A percentile compares a stretch with the other conserved stretches of the same genome.
These are phyloP conservation scores for Cuculus canorus DNA, from an alignment of 2,797 vertebrate species.

Conservation along the genomic window DNA sequence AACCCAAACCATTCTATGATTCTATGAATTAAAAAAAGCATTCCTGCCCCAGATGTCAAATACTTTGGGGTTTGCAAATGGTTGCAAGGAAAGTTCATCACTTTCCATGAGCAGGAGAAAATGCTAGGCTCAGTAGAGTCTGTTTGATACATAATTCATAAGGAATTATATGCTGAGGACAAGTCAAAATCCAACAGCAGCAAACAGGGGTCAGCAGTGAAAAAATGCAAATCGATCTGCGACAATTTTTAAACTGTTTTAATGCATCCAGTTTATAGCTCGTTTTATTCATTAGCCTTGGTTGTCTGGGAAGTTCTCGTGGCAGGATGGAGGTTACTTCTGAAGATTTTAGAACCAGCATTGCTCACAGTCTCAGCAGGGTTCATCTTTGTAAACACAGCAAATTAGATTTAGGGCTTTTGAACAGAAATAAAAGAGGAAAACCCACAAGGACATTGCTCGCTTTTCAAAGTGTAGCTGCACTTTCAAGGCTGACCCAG, in stretches of 20 bases:
- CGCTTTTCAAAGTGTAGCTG: constrained; percentile 45
- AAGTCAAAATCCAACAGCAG: background rate
- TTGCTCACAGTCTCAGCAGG: constrained; percentile 23
- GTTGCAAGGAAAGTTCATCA: background rate
- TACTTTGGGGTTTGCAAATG: background rate
- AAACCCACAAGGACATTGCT: constrained; percentile 49
- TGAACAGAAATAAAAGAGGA: constrained; percentile 45
- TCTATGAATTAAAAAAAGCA: background rate
- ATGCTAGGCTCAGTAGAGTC: background rate
- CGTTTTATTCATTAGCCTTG: background rate
- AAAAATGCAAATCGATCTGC: background rate
- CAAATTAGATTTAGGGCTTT: constrained; percentile 47
- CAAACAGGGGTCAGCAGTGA: background rate
- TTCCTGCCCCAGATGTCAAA: background rate
- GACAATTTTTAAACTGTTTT: background rate
- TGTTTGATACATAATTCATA: constrained; percentile 18
- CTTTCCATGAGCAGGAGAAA: background rate
- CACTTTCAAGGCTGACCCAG: constrained; percentile 58
- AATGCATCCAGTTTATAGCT: background rate
- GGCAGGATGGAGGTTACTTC: background rate
- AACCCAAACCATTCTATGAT: too few relatives aligned
- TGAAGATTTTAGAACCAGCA: background rate
- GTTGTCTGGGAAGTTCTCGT: background rate
- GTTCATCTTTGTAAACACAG: constrained; percentile 51
- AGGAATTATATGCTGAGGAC: background rate